These are phyloP conservation scores for Crotophaga sulcirostris DNA, from an alignment of 2,113 vertebrate genomes.

Conservation along the genomic window DNA sequence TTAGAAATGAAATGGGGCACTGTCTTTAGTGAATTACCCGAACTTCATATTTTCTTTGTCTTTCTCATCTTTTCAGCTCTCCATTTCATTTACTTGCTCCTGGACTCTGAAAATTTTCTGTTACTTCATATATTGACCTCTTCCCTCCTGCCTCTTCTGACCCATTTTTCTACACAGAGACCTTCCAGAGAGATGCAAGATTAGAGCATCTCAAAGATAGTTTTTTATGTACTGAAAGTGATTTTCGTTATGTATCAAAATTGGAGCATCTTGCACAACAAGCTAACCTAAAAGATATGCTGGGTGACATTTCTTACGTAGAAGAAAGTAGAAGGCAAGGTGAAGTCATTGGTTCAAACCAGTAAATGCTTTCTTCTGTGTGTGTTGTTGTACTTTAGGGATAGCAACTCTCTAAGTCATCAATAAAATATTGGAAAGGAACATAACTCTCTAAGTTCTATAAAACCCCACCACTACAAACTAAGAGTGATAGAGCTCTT, in stretches of 20 bases:
- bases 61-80: background rate
- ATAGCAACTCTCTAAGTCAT: background rate
- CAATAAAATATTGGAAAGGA: background rate
- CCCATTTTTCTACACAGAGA: background rate
- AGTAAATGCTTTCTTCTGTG: background rate
- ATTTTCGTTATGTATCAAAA: background rate
- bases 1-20: background rate
- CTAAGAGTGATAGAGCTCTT: background rate
- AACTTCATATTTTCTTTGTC: background rate
- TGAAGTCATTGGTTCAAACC: background rate
- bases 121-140: background rate
- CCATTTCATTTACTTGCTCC: background rate
- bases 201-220: background rate
- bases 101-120: background rate
- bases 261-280: background rate
- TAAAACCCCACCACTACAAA: background rate
- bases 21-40: background rate
- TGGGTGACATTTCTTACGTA: background rate
- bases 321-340: background rate
- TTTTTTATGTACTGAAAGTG: background rate
- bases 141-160: background rate
- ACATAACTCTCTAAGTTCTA: background rate
- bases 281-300: background rate
- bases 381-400: background rate
- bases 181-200: background rate